A percentile compares a stretch with the other conserved stretches of the same genome.
These are phyloP conservation scores for Antechinus flavipes DNA, from an alignment of 2,113 vertebrate species.

Conservation along the genomic window DNA sequence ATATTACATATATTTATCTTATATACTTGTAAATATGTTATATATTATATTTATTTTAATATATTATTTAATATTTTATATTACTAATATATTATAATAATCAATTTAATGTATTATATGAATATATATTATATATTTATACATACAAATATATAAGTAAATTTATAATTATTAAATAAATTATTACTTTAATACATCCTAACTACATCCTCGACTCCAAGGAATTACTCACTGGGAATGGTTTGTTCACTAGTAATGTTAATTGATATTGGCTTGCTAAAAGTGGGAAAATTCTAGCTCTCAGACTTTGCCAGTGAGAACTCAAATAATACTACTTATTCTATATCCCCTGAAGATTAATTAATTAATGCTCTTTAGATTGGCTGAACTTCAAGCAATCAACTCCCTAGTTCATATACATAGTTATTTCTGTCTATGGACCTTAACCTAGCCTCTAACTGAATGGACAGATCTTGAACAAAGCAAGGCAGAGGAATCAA, in stretches of 20 bases:
- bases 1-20: too few species aligned
- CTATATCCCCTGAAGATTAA: background rate
- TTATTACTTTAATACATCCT: background rate
- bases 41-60: too few species aligned
- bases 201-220: background rate
- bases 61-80: too few species aligned
- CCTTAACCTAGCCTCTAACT: too few species aligned
- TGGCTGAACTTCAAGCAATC: background rate
- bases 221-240: background rate
- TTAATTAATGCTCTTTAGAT: background rate
- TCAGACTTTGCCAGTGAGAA: conserved; percentile 36
- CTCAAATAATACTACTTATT: background rate
- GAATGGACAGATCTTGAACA: too few species aligned
- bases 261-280: conserved; percentile 41
- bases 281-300: conserved; percentile 6
- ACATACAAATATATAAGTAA: too few species aligned
- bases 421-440: background rate
- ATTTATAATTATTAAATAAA: background rate
- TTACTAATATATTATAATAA: too few species aligned
- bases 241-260: background rate
- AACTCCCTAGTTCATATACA: background rate
- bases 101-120: too few species aligned
- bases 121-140: too few species aligned
- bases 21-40: too few species aligned
- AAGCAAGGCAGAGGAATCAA: too few species aligned